These are phyloP conservation scores for Scolopax rusticola DNA, from an alignment of 2,797 vertebrate genomes.

Conservation along the genomic window DNA sequence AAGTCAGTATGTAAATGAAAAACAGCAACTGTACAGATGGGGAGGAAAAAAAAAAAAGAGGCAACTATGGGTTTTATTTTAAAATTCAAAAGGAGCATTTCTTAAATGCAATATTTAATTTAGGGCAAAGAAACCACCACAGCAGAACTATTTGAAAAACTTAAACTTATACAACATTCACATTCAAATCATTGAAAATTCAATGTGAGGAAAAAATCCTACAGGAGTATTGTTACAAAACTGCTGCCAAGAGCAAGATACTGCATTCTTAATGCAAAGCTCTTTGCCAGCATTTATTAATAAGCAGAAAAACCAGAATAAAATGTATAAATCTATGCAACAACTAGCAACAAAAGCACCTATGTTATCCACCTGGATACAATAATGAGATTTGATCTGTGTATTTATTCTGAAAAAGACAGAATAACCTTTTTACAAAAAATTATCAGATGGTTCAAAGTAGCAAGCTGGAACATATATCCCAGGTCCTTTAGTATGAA, in stretches of 20 bases:
- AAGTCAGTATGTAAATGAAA: neutral
- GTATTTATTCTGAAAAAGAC: neutral
- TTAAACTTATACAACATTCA: neutral
- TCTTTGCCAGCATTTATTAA: neutral
- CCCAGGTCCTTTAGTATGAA: neutral
- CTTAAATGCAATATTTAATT: neutral
- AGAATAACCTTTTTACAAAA: neutral
- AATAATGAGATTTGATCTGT: neutral
- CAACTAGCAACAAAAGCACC: neutral
- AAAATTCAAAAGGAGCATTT: neutral
- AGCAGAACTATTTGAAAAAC: neutral
- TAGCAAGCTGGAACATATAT: neutral
- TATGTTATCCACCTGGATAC: neutral
- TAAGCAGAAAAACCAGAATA: neutral
- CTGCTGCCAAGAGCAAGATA: neutral
- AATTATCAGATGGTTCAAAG: neutral
- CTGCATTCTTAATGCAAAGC: neutral
- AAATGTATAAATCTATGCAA: neutral
- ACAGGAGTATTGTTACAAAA: neutral
- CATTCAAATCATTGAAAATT: neutral
- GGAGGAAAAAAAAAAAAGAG: too few relatives aligned
- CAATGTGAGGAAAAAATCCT: neutral
- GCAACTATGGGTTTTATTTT: neutral
- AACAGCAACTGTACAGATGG: neutral
- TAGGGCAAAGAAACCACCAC: accelerated